phyloP scores from a whole-genome alignment of 1,140 invertebrate genomes.

The Tetramorium alpestre region DNA sequence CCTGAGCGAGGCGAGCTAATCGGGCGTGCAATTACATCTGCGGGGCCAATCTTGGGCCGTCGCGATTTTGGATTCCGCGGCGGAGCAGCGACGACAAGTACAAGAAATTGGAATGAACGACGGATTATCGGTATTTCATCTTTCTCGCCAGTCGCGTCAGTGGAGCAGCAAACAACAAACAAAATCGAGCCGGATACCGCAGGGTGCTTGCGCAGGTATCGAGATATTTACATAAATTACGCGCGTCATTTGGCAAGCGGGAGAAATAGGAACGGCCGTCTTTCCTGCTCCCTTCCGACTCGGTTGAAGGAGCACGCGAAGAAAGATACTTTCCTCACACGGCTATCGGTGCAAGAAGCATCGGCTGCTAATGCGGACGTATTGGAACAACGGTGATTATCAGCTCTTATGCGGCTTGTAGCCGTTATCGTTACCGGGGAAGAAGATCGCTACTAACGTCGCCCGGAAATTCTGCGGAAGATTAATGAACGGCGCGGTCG shows the following conservation, averaged over 20 bases:
- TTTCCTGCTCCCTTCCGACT: neutral
- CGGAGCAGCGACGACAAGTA: neutral
- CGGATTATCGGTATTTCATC: neutral
- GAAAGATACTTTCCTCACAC: neutral
- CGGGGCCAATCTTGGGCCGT: neutral
- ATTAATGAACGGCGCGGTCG: slow-evolving; percentile 39
- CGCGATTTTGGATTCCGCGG: neutral
- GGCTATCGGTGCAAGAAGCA: neutral
- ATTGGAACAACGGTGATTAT: neutral
- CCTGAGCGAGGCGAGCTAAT: slow-evolving; percentile 29
- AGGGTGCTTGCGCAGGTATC: neutral
- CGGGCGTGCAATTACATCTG: neutral
- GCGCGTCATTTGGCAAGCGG: neutral
- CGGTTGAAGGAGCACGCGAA: neutral
- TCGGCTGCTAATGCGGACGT: slow-evolving; percentile 12
- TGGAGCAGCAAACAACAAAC: neutral
- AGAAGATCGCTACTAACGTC: slow-evolving; percentile 41
- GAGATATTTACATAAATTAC: neutral
- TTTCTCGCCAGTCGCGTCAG: neutral
- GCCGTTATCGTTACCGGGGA: slow-evolving; percentile 5
- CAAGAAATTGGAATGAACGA: neutral
- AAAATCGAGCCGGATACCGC: neutral
- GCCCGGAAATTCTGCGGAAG: slow-evolving; percentile 34
- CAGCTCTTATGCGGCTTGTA: slow-evolving; percentile 40
- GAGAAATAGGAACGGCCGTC: neutral